Base-by-base conservation (phyloP, 2,797 vertebrate genomes). In the Phoebastria nigripes region DNA sequence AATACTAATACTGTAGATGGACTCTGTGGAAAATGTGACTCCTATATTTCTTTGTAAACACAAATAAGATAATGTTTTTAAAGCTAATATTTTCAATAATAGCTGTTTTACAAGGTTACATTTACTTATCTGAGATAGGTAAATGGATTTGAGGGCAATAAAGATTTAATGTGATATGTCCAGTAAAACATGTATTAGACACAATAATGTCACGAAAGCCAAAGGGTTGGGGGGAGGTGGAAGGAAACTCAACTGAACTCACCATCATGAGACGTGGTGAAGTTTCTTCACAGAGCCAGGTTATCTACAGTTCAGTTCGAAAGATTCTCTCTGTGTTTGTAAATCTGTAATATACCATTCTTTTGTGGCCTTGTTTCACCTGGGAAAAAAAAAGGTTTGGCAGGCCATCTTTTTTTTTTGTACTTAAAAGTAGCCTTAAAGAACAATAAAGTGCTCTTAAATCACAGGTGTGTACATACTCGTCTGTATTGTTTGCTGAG, bases 401-500 rank as follows among this genome's bases (percentile, higher is more conserved):
- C 99, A 99, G 99, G 99, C 99, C 99, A 99, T 99, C 98, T 99
- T 99, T 99, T 86, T 87, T 86, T 87, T 87, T 99, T 99, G 99
- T 99, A 99, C 98, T 99, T 95, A 98, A 99, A 99, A 99, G 98
- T 99, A 99, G 99, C 99, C 99, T 99, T 98, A 98, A 99, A 99
- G 99, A 99, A 99, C 99, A 99, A 99, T 99, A 99, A 99, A 99
- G 99, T 99, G 99, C 99, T 99, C 99, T 99, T 99, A 99, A 99
- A 99, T 98, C 98, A 98, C 98, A 55, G 41, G 22, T 46, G 70
- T 47, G 88, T 95, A 14, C 58, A 3, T 49, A 6, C 51, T 33
- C 51, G 12, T 94, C 63, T 94, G 39, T 92, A 1, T 2, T 4
- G 47, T 35, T 26, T 9, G 33, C 11, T 4, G 12, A 5, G 70